These are phyloP conservation scores for Pampusana beccarii DNA, from an alignment of 2,113 vertebrate species.

Conservation along the genomic window DNA sequence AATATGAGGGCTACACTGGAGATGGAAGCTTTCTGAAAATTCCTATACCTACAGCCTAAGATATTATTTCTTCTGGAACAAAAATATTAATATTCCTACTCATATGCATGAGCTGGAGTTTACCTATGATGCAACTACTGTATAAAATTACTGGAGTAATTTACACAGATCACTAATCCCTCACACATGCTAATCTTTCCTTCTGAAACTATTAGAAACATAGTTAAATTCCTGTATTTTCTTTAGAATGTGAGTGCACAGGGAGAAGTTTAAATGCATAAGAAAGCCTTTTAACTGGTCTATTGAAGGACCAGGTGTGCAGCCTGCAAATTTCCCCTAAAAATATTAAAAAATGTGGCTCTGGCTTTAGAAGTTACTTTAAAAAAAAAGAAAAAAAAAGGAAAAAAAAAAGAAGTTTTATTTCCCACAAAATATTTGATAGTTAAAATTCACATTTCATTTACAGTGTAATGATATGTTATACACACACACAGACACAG, in stretches of 20 bases:
- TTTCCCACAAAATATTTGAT: conserved; percentile 54
- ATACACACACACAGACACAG: background rate
- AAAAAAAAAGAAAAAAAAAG: no score
- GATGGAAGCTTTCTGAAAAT: background rate
- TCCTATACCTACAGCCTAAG: background rate
- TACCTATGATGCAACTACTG: background rate
- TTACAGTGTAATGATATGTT: conserved; percentile 35
- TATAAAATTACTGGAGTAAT: conserved; percentile 1
- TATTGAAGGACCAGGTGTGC: conserved; percentile 16
- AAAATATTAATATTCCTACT: background rate
- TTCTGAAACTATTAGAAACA: conserved; percentile 32
- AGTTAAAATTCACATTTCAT: conserved; percentile 64
- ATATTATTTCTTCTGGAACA: background rate
- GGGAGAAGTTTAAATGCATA: conserved; percentile 49
- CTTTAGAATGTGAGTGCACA: background rate
- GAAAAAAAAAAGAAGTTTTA: conserved; percentile 30
- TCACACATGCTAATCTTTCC: conserved; percentile 39
- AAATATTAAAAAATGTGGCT: background rate
- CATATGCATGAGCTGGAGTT: background rate
- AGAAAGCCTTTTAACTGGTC: conserved; percentile 43
- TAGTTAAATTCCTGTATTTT: conserved; percentile 23
- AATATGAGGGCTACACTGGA: background rate
- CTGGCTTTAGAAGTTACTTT: conserved; percentile 16
- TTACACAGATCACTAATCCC: conserved; percentile 29
- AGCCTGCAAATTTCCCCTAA: conserved; percentile 38